These are phyloP conservation scores for Cyclopterus lumpus DNA, from an alignment of 2,797 vertebrate genomes.

Conservation along the genomic window DNA sequence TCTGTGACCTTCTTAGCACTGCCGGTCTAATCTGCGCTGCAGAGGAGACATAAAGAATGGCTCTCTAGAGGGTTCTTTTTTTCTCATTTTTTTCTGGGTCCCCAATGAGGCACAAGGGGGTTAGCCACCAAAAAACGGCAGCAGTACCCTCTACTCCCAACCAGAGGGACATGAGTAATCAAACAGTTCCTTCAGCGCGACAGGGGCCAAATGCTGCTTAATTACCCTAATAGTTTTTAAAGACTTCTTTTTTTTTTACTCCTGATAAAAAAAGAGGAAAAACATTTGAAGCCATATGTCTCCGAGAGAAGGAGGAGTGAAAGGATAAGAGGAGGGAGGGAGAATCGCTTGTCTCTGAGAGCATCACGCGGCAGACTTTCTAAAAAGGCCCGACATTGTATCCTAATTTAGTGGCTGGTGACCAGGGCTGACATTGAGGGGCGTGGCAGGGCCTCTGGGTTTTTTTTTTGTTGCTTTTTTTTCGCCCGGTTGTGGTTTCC, in stretches of 20 bases:
- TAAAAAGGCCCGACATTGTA: conserved; percentile 79
- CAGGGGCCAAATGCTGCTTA: conserved; percentile 92
- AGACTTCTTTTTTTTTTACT: conserved; percentile 86
- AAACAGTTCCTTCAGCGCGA: conserved; percentile 85
- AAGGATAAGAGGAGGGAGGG: conserved; percentile 81
- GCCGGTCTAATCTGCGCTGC: conserved; percentile 91
- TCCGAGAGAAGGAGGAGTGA: conserved; percentile 75
- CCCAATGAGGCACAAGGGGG: conserved; percentile 85
- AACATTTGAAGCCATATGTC: conserved; percentile 48
- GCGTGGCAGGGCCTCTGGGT: conserved; percentile 86
- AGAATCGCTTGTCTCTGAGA: conserved; percentile 76
- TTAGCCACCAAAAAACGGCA: conserved; percentile 87
- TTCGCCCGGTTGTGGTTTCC: conserved; percentile 70
- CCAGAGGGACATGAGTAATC: conserved; percentile 90
- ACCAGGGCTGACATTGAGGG: conserved; percentile 88
- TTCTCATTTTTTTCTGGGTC: conserved; percentile 68
- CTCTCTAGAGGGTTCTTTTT: conserved; percentile 63
- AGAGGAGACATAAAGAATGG: conserved; percentile 81
- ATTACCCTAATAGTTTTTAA: conserved; percentile 98
- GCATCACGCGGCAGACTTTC: conserved; percentile 78
- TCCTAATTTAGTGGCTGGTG: conserved; percentile 87
- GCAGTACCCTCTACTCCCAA: conserved; percentile 86
- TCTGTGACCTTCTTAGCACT: conserved; percentile 97
- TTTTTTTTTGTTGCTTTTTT: conserved; percentile 61
- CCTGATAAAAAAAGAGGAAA: conserved; percentile 71